These are phyloP conservation scores for Sinonovacula constricta DNA, from an alignment of 1,140 invertebrate genomes.

Conservation along the genomic window DNA sequence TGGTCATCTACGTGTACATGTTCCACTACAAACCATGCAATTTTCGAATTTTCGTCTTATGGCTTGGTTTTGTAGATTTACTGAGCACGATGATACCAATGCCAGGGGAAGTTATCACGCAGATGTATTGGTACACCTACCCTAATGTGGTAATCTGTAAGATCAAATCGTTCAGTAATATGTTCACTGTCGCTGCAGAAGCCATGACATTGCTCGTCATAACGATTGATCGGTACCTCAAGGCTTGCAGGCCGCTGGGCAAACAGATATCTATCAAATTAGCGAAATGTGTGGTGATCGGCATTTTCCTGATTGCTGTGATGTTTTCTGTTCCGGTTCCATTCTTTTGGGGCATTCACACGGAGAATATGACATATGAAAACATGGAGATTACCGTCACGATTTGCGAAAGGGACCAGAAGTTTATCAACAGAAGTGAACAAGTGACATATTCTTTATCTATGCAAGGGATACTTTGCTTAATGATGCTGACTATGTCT, in stretches of 20 bases:
- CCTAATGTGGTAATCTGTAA: constrained; percentile 47
- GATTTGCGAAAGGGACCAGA: too few relatives aligned
- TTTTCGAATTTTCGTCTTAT: constrained; percentile 51
- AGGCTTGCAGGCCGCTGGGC: constrained; percentile 53
- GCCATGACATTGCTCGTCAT: constrained; percentile 53
- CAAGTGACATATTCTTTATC: too few relatives aligned
- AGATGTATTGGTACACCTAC: constrained; percentile 59
- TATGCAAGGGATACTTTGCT: too few relatives aligned
- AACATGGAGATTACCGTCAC: too few relatives aligned
- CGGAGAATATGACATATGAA: not conserved
- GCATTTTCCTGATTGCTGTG: not conserved
- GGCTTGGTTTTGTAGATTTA: constrained; percentile 53
- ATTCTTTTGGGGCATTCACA: constrained; percentile 1
- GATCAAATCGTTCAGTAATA: constrained; percentile 45
- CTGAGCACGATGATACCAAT: constrained; percentile 54
- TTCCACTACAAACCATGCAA: constrained; percentile 39
- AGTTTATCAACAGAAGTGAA: too few relatives aligned
- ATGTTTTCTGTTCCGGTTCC: not conserved
- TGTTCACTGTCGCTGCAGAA: constrained; percentile 52
- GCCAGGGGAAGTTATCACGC: constrained; percentile 59
- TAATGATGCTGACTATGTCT: too few relatives aligned
- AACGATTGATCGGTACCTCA: constrained; percentile 55
- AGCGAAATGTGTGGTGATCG: not conserved
- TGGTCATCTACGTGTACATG: constrained; percentile 55
- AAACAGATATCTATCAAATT: constrained; percentile 39